Evolutionary conservation across 2,888 invertebrate species (phyloP), one percentile per base, ranked within the genome.

Genomic region (Emmelina monodactyla): DNA sequence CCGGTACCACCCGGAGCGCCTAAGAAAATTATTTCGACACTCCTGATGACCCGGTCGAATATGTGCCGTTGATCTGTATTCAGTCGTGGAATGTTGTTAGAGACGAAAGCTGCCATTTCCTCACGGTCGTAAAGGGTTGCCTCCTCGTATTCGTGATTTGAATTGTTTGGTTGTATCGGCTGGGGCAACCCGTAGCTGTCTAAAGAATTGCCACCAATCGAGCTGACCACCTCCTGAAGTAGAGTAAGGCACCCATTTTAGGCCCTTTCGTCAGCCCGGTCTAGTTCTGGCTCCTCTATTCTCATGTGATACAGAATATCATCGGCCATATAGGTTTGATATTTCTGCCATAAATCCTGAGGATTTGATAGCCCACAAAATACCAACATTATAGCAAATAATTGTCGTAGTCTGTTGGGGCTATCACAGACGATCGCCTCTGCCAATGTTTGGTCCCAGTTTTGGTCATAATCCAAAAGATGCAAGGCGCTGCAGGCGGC

Each of bases 401-500:
- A 19, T 6, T 19, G 5, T 9, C 19, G 5, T 9, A 19, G 19
- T 6, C 19, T 19, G 5, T 19, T 19, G 19, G 19, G 19, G 19
- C 19, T 19, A 9, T 19, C 9, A 9, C 37, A 4, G 12, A 22
- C 9, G 16, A 10, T 9, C 13, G 49, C 40, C 14, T 45, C 41
- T 35, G 32, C 15, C 22, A 42, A 43, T 9, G 40, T 11, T 1
- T 28, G n/a, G 16, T 41, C 39, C 40, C 38, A 42, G 34, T 41
- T 32, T 15, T 35, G 32, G 14, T 41, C 39, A 16, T 28, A 30
- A 7, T 49, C 50, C 2, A 48, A 34, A 11, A 53, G 35, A 13
- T 44, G 31, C 9, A 37, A 33, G n/a, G 41, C 46, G 14, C 37
- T 36, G 40, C 49, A 47, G 14, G 49, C 42, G 6, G 40, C 43